Evolutionary conservation across 1,140 invertebrate species (phyloP), one percentile per base, ranked within the genome.

Genomic region (Bombyx mori): DNA sequence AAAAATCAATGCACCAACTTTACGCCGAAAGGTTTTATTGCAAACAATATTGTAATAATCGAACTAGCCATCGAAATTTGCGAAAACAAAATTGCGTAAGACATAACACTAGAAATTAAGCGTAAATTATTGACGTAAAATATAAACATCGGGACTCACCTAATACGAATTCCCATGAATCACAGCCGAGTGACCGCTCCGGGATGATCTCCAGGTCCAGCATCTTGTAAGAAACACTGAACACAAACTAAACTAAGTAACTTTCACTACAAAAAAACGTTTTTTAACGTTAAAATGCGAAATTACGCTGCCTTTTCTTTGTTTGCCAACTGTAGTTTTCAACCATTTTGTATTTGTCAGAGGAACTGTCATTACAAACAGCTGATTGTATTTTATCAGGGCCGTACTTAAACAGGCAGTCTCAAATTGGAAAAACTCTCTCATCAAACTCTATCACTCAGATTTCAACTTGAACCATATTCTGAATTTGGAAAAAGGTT

Each of bases 141-240:
- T 73, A 85, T 80, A 86, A 85, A 88, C 79, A 85, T 75, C 71
- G 57, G 69, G 52, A 49, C 93, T 93, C 90, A 96, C 97, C 97
- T 89, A 99, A 90, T 88, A 98, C 93, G 90, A 99, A 97, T 90
- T 98, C 97, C 96, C 97, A 98, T 90, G 96, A 93, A 88, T 98
- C 97, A 88, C 96, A 97, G 88, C 96, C 96, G 80, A 99, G 91
- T 69, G 96, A 98, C 86, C 95, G 92, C 90, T 98, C 97, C 63
- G 97, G 97, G 72, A 97, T 92, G 75, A 98, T 95, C 91, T 98
- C 97, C 80, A 98, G 92, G 88, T 98, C 96, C 88, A 99, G 91
- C 97, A 98, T 99, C 89, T 70, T 84, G 77, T 71, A 79, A 75
- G 66, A 65, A 61, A 77, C 79, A 79, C 78, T 73, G 60, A 75